Conservation (phyloP, 2,888 invertebrate genomes). For the Metellina segmentata region DNA sequence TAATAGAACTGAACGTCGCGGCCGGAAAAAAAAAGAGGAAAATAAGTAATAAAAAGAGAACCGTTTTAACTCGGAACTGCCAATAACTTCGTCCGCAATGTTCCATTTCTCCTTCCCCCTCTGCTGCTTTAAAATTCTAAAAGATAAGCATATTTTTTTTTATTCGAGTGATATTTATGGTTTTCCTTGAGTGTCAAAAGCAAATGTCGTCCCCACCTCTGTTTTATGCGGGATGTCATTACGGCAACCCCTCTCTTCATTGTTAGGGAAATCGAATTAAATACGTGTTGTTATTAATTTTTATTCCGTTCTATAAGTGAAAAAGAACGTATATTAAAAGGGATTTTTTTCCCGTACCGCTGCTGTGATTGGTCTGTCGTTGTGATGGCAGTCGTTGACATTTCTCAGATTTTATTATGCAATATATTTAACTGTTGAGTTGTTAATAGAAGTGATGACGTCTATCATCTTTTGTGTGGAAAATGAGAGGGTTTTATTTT, state of each 20-base stretch:
- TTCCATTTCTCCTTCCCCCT: neutral
- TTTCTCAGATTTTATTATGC: neutral
- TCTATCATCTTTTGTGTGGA: neutral
- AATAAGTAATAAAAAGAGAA: slow-evolving; percentile 12
- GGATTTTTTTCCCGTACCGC: neutral
- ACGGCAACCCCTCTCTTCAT: neutral
- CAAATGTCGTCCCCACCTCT: slow-evolving; percentile 20
- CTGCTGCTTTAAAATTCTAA: slow-evolving; percentile 43
- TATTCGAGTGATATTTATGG: slow-evolving; percentile 39
- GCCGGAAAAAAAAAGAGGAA: no score
- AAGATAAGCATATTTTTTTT: slow-evolving; percentile 35
- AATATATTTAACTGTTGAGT: neutral
- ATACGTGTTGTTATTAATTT: slow-evolving; percentile 10
- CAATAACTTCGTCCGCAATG: slow-evolving; percentile 31
- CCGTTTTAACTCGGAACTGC: slow-evolving; percentile 33
- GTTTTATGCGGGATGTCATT: neutral
- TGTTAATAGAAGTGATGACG: neutral
- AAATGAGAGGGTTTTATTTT: no score
- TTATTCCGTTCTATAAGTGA: neutral
- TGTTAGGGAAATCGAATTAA: neutral
- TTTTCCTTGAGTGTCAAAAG: slow-evolving; percentile 34
- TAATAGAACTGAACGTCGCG: slow-evolving; percentile 10
- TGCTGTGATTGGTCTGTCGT: neutral
- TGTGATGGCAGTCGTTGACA: neutral
- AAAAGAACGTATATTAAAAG: neutral